phyloP scores from a whole-genome alignment of 2,888 invertebrate species.

The Phragmatobia fuliginosa region DNA sequence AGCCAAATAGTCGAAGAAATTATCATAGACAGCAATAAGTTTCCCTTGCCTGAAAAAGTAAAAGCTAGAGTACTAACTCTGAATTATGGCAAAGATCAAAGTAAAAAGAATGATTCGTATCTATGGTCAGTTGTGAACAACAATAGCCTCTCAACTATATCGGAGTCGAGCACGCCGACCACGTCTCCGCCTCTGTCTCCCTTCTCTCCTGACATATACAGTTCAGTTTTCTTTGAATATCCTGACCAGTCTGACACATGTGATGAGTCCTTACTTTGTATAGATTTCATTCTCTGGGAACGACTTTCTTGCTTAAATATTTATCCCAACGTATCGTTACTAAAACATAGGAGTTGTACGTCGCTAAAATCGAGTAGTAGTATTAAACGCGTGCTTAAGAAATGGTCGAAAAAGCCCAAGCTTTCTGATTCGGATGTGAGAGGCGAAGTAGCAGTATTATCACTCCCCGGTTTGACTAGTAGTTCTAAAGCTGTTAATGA shows the following conservation, averaged over 20 bases:
- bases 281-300: conserved; percentile 82
- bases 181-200: conserved; percentile 56
- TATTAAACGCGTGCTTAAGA: conserved; percentile 65
- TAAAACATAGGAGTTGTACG: conserved; percentile 62
- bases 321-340: conserved; percentile 72
- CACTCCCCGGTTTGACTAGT: conserved; percentile 72
- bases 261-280: conserved; percentile 66
- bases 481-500: conserved; percentile 71
- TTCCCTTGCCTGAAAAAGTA: conserved; percentile 68
- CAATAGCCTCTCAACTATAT: conserved; percentile 74
- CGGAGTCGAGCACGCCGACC: conserved; percentile 68
- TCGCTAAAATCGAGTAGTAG: conserved; percentile 66
- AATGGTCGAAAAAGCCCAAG: conserved; percentile 60
- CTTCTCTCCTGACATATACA: conserved; percentile 72
- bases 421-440: conserved; percentile 59
- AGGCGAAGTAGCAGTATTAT: conserved; percentile 74
- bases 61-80: conserved; percentile 60
- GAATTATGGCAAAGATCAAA: conserved; percentile 55
- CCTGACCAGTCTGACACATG: conserved; percentile 60
- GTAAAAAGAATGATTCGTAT: conserved; percentile 70
- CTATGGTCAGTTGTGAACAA: conserved; percentile 67
- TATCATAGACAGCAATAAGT: conserved; percentile 64
- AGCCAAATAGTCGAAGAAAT: conserved; percentile 73
- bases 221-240: conserved; percentile 80
- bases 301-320: conserved; percentile 67